phyloP scores from a whole-genome alignment of 2,888 invertebrate species.

The Heliconius erato region DNA sequence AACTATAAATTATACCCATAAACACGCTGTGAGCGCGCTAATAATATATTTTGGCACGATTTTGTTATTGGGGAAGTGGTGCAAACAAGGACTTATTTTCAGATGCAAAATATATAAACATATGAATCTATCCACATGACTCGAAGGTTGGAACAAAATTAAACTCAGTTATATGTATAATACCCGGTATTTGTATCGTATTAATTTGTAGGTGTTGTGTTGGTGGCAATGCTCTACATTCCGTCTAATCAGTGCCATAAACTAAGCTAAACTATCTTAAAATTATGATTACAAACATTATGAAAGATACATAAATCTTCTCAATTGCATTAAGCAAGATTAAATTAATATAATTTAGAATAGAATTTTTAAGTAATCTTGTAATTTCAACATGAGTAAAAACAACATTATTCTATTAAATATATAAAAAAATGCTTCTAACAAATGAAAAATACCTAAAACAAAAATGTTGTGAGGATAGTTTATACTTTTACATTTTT shows the following conservation, averaged over 20 bases:
- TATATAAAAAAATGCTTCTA: not conserved
- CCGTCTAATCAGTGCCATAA: slow-evolving; percentile 50
- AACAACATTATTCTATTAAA: not conserved
- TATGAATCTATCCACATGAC: slow-evolving; percentile 3
- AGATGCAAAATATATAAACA: slow-evolving; percentile 25
- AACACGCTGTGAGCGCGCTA: slow-evolving; percentile 25
- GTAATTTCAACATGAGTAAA: not conserved
- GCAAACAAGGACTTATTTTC: slow-evolving; percentile 39
- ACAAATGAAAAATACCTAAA: no score
- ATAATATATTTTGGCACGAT: slow-evolving; percentile 45
- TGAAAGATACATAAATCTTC: slow-evolving; percentile 51
- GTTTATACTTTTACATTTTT: no score
- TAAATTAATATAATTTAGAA: not conserved
- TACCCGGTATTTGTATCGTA: slow-evolving; percentile 44
- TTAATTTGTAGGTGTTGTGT: slow-evolving; percentile 51
- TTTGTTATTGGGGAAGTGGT: slow-evolving; percentile 36
- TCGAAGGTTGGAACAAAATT: slow-evolving; percentile 30
- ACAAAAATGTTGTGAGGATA: no score
- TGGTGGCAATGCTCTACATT: slow-evolving; percentile 52
- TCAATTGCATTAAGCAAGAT: slow-evolving; percentile 28
- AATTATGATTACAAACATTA: slow-evolving; percentile 53
- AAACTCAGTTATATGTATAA: slow-evolving; percentile 42
- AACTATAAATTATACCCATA: slow-evolving; percentile 20
- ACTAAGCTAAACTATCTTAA: slow-evolving; percentile 48
- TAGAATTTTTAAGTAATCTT: not conserved